phyloP scores from a whole-genome alignment of 2,113 vertebrate species.

The Hippocampus zosterae region DNA sequence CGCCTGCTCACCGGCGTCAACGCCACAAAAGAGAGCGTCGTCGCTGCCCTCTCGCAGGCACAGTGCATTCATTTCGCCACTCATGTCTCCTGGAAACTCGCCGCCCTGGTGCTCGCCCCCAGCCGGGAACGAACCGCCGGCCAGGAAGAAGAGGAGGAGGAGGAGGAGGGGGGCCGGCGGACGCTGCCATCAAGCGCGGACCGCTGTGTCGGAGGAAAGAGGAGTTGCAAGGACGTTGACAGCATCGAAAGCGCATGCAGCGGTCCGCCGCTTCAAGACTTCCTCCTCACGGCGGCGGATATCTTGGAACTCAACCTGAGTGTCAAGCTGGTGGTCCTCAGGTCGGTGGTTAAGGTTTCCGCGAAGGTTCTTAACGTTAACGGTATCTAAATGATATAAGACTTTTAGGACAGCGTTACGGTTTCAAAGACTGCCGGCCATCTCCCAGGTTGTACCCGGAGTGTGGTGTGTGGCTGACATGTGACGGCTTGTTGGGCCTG shows the following conservation, averaged over 20 bases:
- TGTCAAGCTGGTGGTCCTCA: conserved; percentile 86
- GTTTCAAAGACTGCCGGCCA: neutral
- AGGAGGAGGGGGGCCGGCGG: neutral
- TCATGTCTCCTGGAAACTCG: conserved; percentile 91
- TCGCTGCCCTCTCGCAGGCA: conserved; percentile 82
- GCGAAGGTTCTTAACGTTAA: accelerated
- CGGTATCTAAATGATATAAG: no score
- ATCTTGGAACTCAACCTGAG: conserved; percentile 83
- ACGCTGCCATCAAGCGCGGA: neutral
- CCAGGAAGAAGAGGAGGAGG: neutral
- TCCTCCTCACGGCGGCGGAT: conserved; percentile 90
- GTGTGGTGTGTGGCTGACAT: conserved; percentile 80
- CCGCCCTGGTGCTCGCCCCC: conserved; percentile 85
- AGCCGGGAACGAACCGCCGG: conserved; percentile 55
- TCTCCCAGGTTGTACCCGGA: conserved; percentile 79
- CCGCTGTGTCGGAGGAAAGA: conserved; percentile 50
- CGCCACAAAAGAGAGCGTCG: conserved; percentile 87
- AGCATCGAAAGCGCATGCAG: conserved; percentile 84
- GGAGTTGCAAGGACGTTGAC: conserved; percentile 77
- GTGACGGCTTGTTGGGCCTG: conserved; percentile 86
- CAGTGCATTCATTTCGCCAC: conserved; percentile 96
- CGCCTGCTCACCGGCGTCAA: conserved; percentile 81
- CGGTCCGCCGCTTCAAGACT: conserved; percentile 86
- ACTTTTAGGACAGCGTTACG: neutral
- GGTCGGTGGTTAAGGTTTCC: conserved; percentile 46